Evolutionary conservation across 2,888 invertebrate species (phyloP).

Genomic region (Linnaemya vulpina): DNA sequence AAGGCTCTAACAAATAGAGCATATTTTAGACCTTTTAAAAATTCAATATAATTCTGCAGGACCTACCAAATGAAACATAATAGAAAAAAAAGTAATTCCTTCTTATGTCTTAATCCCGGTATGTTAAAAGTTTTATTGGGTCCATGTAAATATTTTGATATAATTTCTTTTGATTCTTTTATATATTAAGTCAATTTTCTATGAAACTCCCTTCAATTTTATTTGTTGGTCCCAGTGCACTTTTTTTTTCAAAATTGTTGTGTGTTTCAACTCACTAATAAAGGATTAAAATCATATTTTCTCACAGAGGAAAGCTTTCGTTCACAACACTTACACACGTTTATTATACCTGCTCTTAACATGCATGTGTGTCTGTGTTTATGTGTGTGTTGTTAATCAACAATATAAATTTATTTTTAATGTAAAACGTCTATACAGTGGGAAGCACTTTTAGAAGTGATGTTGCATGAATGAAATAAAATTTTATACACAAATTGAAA

Average conservation of each 20-base stretch:
- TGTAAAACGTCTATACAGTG: conserved; percentile 68
- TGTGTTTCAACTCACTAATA: conserved; percentile 43
- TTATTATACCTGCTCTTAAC: too few relatives aligned
- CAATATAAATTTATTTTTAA: conserved; percentile 71
- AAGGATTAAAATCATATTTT: conserved; percentile 45
- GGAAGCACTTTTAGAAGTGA: background rate
- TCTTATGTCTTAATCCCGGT: too few relatives aligned
- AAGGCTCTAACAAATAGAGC: too few relatives aligned
- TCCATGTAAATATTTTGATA: background rate
- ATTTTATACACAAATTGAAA: too few relatives aligned
- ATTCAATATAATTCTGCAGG: too few relatives aligned
- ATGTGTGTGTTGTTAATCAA: conserved; percentile 64
- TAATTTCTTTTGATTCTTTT: background rate
- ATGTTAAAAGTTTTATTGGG: too few relatives aligned
- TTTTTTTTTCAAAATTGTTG: conserved; percentile 32
- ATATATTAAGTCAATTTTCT: background rate
- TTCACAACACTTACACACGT: background rate
- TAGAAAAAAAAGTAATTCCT: too few relatives aligned
- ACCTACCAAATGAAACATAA: too few relatives aligned
- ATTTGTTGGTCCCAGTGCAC: background rate
- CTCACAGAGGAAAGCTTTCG: conserved; percentile 11
- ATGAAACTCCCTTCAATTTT: conserved; percentile 2
- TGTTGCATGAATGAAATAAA: too few relatives aligned
- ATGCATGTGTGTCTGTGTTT: background rate
- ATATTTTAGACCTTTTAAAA: too few relatives aligned